These are phyloP conservation scores for Plagodis pulveraria DNA, from an alignment of 2,888 invertebrate genomes.

Conservation along the genomic window DNA sequence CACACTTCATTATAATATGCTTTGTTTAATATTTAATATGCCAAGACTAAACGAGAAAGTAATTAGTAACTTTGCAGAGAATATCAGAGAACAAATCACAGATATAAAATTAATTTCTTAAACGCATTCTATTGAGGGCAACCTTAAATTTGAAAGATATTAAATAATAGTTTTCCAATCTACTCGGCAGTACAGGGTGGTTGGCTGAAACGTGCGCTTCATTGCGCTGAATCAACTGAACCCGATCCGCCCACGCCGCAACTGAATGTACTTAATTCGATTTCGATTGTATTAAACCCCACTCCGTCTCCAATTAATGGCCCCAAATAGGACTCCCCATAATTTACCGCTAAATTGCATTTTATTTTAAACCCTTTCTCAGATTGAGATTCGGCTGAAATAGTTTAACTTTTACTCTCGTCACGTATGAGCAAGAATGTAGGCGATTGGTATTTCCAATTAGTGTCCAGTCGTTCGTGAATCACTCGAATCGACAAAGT, in stretches of 20 bases:
- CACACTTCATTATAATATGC: too few relatives aligned
- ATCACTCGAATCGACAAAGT: slow-evolving; percentile 56
- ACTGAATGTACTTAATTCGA: slow-evolving; percentile 82
- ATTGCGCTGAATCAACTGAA: slow-evolving; percentile 77
- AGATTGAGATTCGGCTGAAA: slow-evolving; percentile 25
- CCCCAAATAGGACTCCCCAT: slow-evolving; percentile 63
- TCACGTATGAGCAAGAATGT: slow-evolving; percentile 35
- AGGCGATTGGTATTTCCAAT: slow-evolving; percentile 42
- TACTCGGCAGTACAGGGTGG: slow-evolving; percentile 44
- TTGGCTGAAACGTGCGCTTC: slow-evolving; percentile 57
- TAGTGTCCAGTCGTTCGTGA: slow-evolving; percentile 46
- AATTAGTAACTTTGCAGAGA: too few relatives aligned
- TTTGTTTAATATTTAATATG: too few relatives aligned
- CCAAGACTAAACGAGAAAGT: too few relatives aligned
- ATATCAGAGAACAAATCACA: too few relatives aligned
- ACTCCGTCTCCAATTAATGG: slow-evolving; percentile 74
- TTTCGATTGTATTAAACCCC: slow-evolving; percentile 81
- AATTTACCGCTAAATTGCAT: slow-evolving; percentile 45
- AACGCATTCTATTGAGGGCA: neutral
- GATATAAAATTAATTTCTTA: too few relatives aligned
- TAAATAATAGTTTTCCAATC: slow-evolving; percentile 37
- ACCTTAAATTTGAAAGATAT: slow-evolving; percentile 43
- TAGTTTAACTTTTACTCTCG: slow-evolving; percentile 27
- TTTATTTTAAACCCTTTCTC: slow-evolving; percentile 32
- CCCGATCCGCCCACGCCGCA: slow-evolving; percentile 69